Percentiles rank a stretch among this genome's conserved stretches.
phyloP scores from a whole-genome alignment of 2,797 vertebrate genomes.

The Megalops cyprinoides region DNA sequence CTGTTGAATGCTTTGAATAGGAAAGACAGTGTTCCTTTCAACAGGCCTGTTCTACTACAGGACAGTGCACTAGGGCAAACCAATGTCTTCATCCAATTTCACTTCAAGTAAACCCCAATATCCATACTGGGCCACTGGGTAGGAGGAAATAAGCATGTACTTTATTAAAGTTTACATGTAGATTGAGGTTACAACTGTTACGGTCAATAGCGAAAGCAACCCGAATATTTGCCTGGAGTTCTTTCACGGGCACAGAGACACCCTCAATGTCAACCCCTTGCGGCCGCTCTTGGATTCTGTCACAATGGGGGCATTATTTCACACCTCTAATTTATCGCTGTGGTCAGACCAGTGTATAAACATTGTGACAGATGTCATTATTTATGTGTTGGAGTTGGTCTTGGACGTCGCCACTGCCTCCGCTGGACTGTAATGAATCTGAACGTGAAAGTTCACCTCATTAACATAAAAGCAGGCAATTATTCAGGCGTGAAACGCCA shows the following conservation, averaged over 20 bases:
- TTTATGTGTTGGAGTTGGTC: not conserved
- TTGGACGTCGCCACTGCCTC: not conserved
- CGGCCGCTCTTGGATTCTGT: not conserved
- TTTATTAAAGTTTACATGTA: not conserved
- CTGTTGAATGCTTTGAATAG: not conserved
- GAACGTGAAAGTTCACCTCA: not conserved
- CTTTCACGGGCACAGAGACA: not conserved
- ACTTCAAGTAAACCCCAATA: not conserved
- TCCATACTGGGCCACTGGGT: not conserved
- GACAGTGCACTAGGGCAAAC: not conserved
- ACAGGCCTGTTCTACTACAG: not conserved
- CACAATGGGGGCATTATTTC: slow-evolving; percentile 5
- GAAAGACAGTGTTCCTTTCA: not conserved
- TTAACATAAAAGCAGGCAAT: not conserved
- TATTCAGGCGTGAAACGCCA: not conserved
- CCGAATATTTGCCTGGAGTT: not conserved
- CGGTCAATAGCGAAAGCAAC: not conserved
- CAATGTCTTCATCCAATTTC: not conserved
- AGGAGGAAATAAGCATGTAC: not conserved
- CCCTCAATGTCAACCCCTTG: not conserved
- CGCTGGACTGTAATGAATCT: slow-evolving; percentile 4
- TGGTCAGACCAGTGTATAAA: not conserved
- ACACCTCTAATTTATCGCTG: slow-evolving; percentile 6
- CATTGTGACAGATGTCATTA: slow-evolving; percentile 7
- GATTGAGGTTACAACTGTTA: not conserved